A percentile compares a stretch with the other conserved stretches of the same genome.
phyloP scores from a whole-genome alignment of 2,797 vertebrate species.

The Hydrophis major region DNA sequence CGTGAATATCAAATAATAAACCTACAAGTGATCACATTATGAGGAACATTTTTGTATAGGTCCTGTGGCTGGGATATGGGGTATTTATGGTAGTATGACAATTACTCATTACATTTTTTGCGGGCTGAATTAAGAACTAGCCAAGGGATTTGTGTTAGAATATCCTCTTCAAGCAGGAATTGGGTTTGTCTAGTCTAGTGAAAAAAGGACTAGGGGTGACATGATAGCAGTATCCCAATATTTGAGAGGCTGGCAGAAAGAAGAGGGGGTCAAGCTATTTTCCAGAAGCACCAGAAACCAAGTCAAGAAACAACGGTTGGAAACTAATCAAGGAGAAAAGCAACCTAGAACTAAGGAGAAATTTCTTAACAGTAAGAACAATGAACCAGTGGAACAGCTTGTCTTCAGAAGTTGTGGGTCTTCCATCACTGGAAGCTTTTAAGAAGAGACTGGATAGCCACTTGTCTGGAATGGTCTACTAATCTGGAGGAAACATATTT shows the following conservation, averaged over 20 bases:
- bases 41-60: not conserved
- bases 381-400: not conserved
- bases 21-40: not conserved
- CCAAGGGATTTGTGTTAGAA: not conserved
- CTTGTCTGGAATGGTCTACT: constrained; percentile 3
- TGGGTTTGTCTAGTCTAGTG: not conserved
- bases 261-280: not conserved
- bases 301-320: not conserved
- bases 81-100: not conserved
- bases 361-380: not conserved
- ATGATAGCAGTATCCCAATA: not conserved
- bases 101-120: not conserved
- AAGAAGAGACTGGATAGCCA: not conserved
- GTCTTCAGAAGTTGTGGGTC: not conserved
- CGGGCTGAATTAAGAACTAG: not conserved
- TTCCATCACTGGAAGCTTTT: not conserved
- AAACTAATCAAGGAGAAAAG: not conserved
- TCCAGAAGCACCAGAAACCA: not conserved
- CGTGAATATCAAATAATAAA: not conserved
- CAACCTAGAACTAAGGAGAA: not conserved
- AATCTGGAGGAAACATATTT: constrained; percentile 47
- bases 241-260: not conserved
- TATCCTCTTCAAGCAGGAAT: not conserved
- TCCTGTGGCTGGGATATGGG: not conserved
- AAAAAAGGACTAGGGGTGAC: not conserved